Evolutionary conservation across 2,888 invertebrate genomes (phyloP), one percentile per base, ranked within the genome.

Genomic region (Melitaea athalia): DNA sequence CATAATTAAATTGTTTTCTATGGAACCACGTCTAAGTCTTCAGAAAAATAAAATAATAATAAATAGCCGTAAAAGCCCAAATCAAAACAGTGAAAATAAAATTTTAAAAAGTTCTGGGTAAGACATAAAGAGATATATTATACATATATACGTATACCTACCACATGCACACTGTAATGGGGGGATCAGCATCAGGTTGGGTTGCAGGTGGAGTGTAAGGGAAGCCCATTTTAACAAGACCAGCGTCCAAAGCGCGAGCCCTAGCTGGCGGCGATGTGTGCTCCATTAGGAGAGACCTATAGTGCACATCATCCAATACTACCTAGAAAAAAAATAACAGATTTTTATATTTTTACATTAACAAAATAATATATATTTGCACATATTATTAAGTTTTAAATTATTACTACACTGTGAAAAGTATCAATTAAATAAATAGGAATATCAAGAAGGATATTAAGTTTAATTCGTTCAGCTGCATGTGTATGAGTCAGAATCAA

Each of bases 151-250:
- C 53, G 31, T 17, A 5, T 47, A 89, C 93, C 85, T 83, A 97
- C 97, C 97, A 98, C 97, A 98, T 98, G 91, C 98, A 99, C 88
- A 98, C 96, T 42, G 98, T 96, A 72, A 98, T 94, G 7, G 96
- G 95, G 60, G 95, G 94, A 77, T 95, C 95, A 1, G 83, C 78
- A 73, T 87, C 88, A 0, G 83, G 72, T 70, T 93, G 91, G 78
- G 94, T 93, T 77, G 94, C 94, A 7, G 94, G 94, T 73, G 94
- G 93, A 67, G 94, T 92, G 91, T 98, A 98, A 7, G 99, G 99
- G 88, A 99, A 99, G 59, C 99, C 99, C 98, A 99, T 99, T 94
- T 98, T 97, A 47, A 98, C 97, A 3, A 98, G 94, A 64, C 95
- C 94, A 17, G 97, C 96, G 66, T 97, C 96, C 17, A 96, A 94